Evolutionary conservation across 30 jellyfish, hydroid and myxozoan genomes (phyloP).

Genomic region (Pelagia noctiluca): DNA sequence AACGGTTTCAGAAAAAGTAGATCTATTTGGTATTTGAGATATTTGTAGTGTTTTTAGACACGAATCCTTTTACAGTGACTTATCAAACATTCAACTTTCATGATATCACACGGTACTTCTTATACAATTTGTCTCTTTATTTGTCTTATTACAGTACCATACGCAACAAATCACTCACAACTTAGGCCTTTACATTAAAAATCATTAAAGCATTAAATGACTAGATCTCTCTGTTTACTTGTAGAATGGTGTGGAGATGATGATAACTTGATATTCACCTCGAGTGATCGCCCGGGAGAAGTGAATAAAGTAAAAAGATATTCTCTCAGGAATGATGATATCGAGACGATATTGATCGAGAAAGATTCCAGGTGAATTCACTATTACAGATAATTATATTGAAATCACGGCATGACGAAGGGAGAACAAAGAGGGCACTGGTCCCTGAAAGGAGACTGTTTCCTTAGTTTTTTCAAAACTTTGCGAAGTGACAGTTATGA

Average conservation of each 20-base stretch:
- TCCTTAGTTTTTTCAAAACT: no score
- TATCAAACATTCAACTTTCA: neutral
- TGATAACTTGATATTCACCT: neutral
- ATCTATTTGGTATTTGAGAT: neutral
- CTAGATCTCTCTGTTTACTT: neutral
- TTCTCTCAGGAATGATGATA: neutral
- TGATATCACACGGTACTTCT: no score
- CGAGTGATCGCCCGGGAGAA: neutral
- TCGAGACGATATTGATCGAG: neutral
- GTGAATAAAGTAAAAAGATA: neutral
- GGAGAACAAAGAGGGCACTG: neutral
- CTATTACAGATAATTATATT: no score
- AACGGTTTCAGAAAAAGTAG: neutral
- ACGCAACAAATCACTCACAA: no score
- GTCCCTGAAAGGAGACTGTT: neutral
- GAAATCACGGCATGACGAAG: no score
- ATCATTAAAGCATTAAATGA: neutral
- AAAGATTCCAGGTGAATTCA: neutral
- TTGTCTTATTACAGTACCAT: no score
- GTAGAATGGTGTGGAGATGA: slow-evolving; percentile 41
- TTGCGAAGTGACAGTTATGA: no score
- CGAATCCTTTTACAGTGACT: neutral
- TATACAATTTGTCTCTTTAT: no score
- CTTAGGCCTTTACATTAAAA: neutral
- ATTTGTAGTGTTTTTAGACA: neutral